Base-by-base conservation (phyloP, 1,140 invertebrate species). In the Centruroides sculpturatus region DNA sequence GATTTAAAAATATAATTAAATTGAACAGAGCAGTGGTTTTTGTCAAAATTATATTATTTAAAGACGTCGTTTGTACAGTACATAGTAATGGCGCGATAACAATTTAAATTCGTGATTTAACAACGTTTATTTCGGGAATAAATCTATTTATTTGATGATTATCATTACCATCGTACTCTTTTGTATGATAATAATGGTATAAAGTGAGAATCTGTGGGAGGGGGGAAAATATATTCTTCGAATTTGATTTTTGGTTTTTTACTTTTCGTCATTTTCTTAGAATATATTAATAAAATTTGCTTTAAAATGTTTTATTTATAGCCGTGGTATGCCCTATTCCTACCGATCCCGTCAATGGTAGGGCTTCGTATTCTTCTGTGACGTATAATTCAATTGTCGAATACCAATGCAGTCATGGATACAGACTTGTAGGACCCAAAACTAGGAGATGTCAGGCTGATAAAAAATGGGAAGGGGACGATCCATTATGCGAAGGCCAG, bases 391-490 rank as follows among this genome's bases (percentile, higher is more conserved):
- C 92, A 0, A 84, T 92, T 57, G 88, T 95, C 5, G 85, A 84
- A 50, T 97, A 95, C 74, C 89, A 92, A 69, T 98, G 93, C 76
- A 86, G 88, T 67, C 89, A 89, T 70, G 92, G 92, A 1, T 96
- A 86, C 74, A 84, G 84, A 41, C 78, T 98, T n/a, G 80, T 89
- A 2, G 93, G 92, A 0, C 85, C 89, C 61, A 78, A 80, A 4
- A 93, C 89, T 6, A 79, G 93, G 69, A 80, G 86, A 52, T 98
- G 94, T 74, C 85, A 76, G 35, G 70, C 91, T 3, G 89, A 96
- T 74, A 86, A 86, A 71, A 84, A 86, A 71, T 98, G 94, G 94
- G 85, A 87, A 12, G 93, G 89, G 46, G 78, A 81, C 11, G 81
- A 87, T 66, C 90, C 92, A 1, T 76, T 78, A 46, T 98, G 94